Conservation (phyloP, 2,797 vertebrate genomes). For the Centropyge bicolor region DNA sequence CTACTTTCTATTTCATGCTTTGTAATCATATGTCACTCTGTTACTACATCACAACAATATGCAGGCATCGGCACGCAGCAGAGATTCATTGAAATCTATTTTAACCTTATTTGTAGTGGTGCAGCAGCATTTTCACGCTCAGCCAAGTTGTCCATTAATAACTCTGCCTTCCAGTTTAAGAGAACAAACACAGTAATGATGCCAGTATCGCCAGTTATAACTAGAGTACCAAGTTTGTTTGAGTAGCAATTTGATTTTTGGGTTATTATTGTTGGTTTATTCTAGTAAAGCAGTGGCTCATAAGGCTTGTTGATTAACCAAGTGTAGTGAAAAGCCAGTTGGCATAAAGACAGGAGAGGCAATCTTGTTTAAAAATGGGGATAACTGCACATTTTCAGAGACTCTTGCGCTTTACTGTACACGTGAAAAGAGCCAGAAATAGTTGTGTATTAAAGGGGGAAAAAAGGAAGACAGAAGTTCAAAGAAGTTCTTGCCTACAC, state of each 20-base stretch:
- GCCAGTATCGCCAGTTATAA: not conserved
- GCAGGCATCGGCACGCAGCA: slow-evolving; percentile 37
- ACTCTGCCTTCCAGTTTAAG: slow-evolving; percentile 54
- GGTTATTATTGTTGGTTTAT: not conserved
- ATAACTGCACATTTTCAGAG: not conserved
- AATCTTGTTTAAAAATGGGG: not conserved
- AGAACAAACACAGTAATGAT: slow-evolving; percentile 29
- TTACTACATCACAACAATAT: slow-evolving; percentile 41
- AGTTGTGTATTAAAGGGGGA: not conserved
- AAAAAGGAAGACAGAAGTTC: not conserved
- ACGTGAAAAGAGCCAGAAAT: not conserved
- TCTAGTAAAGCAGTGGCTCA: not conserved
- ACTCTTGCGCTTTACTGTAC: not conserved
- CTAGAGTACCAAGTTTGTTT: slow-evolving; percentile 3
- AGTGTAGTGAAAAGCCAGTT: rapidly evolving
- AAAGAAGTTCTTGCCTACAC: not conserved
- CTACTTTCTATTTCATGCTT: slow-evolving; percentile 6
- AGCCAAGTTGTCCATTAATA: slow-evolving; percentile 68
- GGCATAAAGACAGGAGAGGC: not conserved
- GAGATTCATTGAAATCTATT: slow-evolving; percentile 53
- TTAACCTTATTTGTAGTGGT: slow-evolving; percentile 66
- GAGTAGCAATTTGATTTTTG: not conserved
- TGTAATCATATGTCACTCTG: slow-evolving; percentile 5
- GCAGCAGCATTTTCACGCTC: slow-evolving; percentile 42
- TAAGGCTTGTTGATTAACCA: not conserved